Percentiles rank a stretch among this genome's conserved stretches.
Conservation (phyloP, 2,888 invertebrate genomes). For the Dasysyrphus albostriatus region DNA sequence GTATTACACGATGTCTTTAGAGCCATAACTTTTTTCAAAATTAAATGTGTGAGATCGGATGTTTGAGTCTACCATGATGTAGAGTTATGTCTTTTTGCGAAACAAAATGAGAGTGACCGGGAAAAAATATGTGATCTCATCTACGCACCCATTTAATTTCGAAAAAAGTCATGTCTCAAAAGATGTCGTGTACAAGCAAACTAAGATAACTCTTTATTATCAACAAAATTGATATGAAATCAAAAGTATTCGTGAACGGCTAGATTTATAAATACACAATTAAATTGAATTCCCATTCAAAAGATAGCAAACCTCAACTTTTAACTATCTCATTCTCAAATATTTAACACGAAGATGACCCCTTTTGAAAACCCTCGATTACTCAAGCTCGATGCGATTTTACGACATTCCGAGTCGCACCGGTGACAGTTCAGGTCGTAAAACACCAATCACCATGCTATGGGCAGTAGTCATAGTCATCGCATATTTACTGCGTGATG, state of each 20-base stretch:
- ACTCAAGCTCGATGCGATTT: slow-evolving; percentile 44
- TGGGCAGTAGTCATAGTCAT: background rate
- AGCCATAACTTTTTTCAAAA: too few species aligned
- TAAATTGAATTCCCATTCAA: background rate
- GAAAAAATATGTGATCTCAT: too few species aligned
- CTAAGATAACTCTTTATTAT: background rate
- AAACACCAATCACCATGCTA: slow-evolving; percentile 32
- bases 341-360: background rate
- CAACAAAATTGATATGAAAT: background rate
- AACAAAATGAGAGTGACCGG: too few species aligned
- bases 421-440: slow-evolving; percentile 58
- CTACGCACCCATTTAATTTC: too few species aligned
- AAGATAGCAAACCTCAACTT: background rate
- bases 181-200: too few species aligned
- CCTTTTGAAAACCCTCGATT: slow-evolving; percentile 27
- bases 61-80: too few species aligned
- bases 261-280: too few species aligned
- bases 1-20: too few species aligned
- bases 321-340: background rate
- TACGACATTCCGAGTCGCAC: slow-evolving; percentile 43
- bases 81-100: too few species aligned
- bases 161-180: too few species aligned
- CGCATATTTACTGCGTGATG: background rate
- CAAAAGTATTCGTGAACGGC: background rate
- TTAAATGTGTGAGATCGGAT: too few species aligned